These are phyloP conservation scores for Macquaria ambigua DNA, from an alignment of 2,113 vertebrate genomes.

Conservation along the genomic window DNA sequence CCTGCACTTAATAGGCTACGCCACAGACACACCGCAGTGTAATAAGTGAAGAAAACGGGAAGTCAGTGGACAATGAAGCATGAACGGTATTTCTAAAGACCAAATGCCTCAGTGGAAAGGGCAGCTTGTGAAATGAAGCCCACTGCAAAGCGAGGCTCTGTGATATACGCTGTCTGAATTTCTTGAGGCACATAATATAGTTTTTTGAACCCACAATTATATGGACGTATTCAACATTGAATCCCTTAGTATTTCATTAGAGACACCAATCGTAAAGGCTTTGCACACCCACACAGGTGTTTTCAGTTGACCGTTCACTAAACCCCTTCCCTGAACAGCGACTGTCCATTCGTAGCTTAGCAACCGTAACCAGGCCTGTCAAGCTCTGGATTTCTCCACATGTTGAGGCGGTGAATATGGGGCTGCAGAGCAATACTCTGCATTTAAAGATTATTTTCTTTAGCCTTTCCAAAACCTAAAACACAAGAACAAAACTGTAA, in stretches of 20 bases:
- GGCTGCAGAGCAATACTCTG: background rate
- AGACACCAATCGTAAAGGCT: background rate
- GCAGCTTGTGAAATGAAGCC: slow-evolving; percentile 25
- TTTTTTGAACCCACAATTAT: slow-evolving; percentile 8
- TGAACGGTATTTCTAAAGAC: slow-evolving; percentile 41
- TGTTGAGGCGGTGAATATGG: background rate
- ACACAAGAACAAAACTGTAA: background rate
- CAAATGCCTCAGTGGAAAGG: slow-evolving; percentile 41
- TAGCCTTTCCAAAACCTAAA: background rate
- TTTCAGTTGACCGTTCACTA: background rate
- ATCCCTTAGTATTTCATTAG: background rate
- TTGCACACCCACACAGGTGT: background rate
- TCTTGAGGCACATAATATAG: background rate
- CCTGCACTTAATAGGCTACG: slow-evolving; percentile 32
- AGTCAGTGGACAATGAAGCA: slow-evolving; percentile 28
- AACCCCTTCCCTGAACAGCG: background rate
- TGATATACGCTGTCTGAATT: background rate
- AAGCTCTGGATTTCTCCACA: background rate
- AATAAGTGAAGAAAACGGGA: slow-evolving; percentile 15
- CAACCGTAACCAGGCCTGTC: background rate
- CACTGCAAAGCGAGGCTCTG: background rate
- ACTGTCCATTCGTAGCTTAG: slow-evolving; percentile 1
- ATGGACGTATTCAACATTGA: background rate
- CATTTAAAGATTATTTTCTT: background rate
- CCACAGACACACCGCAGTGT: slow-evolving; percentile 9